Percentiles rank a stretch among this genome's conserved stretches.
Evolutionary conservation across 2,888 invertebrate species (phyloP).

Genomic region (Opisthograptis luteolata): DNA sequence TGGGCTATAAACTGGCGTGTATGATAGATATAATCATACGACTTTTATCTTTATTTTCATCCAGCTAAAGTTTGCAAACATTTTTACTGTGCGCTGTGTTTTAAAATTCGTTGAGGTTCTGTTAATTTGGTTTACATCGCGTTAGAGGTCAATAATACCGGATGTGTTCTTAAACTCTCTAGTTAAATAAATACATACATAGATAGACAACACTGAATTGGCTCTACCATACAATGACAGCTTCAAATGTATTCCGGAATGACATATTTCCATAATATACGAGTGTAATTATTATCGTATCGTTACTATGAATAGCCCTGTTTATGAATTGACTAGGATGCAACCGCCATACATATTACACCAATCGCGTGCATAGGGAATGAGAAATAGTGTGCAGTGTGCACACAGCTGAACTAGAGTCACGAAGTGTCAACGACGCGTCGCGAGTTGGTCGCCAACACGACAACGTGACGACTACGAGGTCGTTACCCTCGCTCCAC

Average conservation of each 20-base stretch:
- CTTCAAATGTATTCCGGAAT: no score
- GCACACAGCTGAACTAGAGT: constrained; percentile 18
- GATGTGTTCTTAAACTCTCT: constrained; percentile 38
- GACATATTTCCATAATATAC: no score
- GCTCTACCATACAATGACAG: background rate
- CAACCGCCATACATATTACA: background rate
- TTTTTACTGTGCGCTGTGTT: constrained; percentile 13
- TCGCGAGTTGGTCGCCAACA: no score
- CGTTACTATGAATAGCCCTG: background rate
- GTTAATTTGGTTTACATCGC: constrained; percentile 30
- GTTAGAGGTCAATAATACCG: constrained; percentile 53
- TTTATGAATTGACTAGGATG: background rate
- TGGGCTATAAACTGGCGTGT: constrained; percentile 53
- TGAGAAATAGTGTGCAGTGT: constrained; percentile 5
- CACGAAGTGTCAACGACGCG: constrained; percentile 17
- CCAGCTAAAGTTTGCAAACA: constrained; percentile 41
- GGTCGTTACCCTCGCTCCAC: constrained; percentile 63
- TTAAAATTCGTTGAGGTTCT: constrained; percentile 20
- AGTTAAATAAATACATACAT: background rate
- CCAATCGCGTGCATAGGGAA: background rate
- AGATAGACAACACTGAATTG: no score
- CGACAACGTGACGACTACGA: constrained; percentile 48
- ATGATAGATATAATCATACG: constrained; percentile 41
- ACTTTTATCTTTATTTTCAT: constrained; percentile 52
- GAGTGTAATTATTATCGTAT: background rate